These are phyloP conservation scores for Calameuta idolon DNA, from an alignment of 2,888 invertebrate genomes.

Conservation along the genomic window DNA sequence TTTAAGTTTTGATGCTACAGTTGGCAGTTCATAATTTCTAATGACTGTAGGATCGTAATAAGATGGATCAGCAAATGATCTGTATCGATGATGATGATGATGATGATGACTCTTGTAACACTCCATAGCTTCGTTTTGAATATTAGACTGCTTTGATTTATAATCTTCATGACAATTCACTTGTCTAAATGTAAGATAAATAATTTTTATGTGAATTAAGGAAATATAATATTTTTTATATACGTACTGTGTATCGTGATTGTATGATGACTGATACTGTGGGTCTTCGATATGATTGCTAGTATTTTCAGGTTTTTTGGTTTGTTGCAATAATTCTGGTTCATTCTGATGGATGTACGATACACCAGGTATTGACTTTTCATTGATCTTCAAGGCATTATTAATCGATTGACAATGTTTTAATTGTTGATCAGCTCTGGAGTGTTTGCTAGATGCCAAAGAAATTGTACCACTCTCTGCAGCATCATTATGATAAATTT, in stretches of 20 bases:
- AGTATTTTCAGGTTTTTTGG: neutral
- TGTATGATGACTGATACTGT: neutral
- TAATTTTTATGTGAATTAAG: neutral
- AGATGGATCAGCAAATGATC: slow-evolving; percentile 2
- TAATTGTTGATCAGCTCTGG: slow-evolving; percentile 25
- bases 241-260: neutral
- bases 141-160: neutral
- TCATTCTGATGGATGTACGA: neutral
- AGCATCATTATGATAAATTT: slow-evolving; percentile 55
- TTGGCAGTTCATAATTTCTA: slow-evolving; percentile 72
- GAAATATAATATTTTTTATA: neutral
- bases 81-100: slow-evolving; percentile 3
- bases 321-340: neutral
- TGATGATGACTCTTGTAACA: neutral
- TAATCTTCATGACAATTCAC: neutral
- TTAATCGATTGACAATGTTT: neutral
- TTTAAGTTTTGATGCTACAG: slow-evolving; percentile 76
- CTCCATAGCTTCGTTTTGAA: neutral
- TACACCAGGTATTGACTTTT: neutral
- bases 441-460: slow-evolving; percentile 42
- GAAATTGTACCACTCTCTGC: slow-evolving; percentile 48
- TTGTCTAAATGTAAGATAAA: neutral
- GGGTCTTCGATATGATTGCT: neutral
- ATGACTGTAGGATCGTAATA: slow-evolving; percentile 39
- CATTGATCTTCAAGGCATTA: neutral